phyloP scores from a whole-genome alignment of 2,888 invertebrate species.

The Microchrysa polita region DNA sequence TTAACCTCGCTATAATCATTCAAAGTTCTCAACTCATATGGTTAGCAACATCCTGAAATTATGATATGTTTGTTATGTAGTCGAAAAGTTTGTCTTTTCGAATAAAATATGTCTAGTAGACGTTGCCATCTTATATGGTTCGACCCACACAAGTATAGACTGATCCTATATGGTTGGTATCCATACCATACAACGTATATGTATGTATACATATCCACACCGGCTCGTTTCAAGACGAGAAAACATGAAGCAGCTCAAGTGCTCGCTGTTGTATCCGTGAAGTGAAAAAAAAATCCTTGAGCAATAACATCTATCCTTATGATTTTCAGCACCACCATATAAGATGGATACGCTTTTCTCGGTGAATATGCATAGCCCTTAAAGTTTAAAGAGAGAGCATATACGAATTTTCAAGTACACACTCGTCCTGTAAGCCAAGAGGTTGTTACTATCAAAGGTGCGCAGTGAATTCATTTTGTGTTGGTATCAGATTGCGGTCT shows the following conservation, averaged over 20 bases:
- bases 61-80: constrained; percentile 10
- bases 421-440: neutral
- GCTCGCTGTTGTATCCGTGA: neutral
- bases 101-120: constrained; percentile 7
- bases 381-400: neutral
- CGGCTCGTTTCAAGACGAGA: neutral
- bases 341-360: constrained; percentile 12
- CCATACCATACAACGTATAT: too few species aligned
- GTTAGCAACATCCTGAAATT: too few species aligned
- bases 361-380: neutral
- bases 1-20: constrained; percentile 18
- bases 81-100: constrained; percentile 13
- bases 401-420: constrained; percentile 1
- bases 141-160: too few species aligned
- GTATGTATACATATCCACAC: too few species aligned
- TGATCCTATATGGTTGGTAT: too few species aligned
- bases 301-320: neutral
- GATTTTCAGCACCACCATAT: neutral
- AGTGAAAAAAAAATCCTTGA: constrained; percentile 3
- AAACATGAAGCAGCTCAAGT: neutral
- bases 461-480: neutral
- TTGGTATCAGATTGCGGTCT: neutral
- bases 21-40: neutral
- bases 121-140: too few species aligned
- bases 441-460: neutral